Evolutionary conservation across 2,797 vertebrate genomes (phyloP), one percentile per base, ranked within the genome.

Genomic region (Anas capensis): DNA sequence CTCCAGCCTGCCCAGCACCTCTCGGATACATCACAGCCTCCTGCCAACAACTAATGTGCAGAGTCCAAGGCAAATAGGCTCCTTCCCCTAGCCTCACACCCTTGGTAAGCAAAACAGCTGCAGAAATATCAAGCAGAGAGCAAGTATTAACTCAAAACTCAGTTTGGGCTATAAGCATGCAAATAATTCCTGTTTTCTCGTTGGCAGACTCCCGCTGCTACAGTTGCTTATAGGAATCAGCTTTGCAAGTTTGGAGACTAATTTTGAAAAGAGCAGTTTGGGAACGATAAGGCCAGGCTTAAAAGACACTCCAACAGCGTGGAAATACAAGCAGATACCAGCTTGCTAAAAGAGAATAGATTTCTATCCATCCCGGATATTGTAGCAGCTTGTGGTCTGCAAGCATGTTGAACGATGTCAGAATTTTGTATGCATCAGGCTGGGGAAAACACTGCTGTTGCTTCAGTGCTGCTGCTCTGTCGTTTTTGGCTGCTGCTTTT

Each of bases 181-280:
- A 91, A 93, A 87, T 92, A 62, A 80, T 70, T 87, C 79, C 56
- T 89, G 89, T 44, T 80, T 70, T 87, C 79, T 64, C 86, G 85
- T 44, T 80, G 86, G 76, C 82, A 89, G 80, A 94, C 53, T 94
- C 82, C 89, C 40, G 44, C 78, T 66, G 81, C 68, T 86, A 49
- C 66, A 71, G 21, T 34, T 90, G 86, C 73, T 84, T n/a, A 33
- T 3, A 8, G 57, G 86, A 84, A 82, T 65, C 86, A 75, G 11
- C 87, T 94, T 61, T 75, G 78, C 68, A 68, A 58, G 61, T 87
- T 24, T 71, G 57, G 84, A 80, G 76, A 68, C 44, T 83, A 90
- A 73, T 87, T 89, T 82, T 93, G 75, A 61, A 89, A 90, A 95
- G 46, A 82, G 48, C 81, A 80, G 48, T 48, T 75, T 60, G 82